Conservation (phyloP, 2,888 invertebrate genomes). For the Acronicta alni region DNA sequence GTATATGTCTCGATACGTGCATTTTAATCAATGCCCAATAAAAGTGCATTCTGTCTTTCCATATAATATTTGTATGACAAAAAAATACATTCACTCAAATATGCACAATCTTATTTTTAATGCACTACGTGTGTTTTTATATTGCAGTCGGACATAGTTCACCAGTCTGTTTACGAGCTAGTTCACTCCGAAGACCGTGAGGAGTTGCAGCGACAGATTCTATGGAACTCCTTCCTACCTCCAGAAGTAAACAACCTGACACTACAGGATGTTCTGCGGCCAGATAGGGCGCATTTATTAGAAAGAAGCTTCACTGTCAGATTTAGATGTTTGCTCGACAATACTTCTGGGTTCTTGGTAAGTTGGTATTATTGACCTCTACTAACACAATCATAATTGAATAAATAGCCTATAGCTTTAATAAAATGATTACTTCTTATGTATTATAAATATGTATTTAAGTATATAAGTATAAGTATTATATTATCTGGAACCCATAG, state of each 20-base stretch:
- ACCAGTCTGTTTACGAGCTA: slow-evolving; percentile 99
- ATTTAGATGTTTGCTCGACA: slow-evolving; percentile 99
- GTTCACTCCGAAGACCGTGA: slow-evolving; percentile 99
- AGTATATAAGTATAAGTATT: too few relatives aligned
- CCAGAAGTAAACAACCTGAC: slow-evolving; percentile 92
- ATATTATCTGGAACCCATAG: too few relatives aligned
- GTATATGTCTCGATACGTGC: too few relatives aligned
- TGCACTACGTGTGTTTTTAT: slow-evolving; percentile 13
- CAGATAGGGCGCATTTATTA: slow-evolving; percentile 96
- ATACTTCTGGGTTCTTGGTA: slow-evolving; percentile 99
- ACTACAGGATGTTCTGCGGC: slow-evolving; percentile 96
- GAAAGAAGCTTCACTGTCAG: slow-evolving; percentile 99
- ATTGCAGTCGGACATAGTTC: slow-evolving; percentile 99
- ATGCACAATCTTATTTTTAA: too few relatives aligned
- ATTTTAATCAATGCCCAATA: too few relatives aligned
- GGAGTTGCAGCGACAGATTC: slow-evolving; percentile 97
- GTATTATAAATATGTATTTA: too few relatives aligned
- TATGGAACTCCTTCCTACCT: slow-evolving; percentile 98
- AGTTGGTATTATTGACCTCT: slow-evolving; percentile 68
- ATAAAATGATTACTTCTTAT: too few relatives aligned
- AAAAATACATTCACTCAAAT: too few relatives aligned
- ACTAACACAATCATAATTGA: too few relatives aligned
- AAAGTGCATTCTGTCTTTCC: too few relatives aligned
- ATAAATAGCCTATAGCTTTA: too few relatives aligned
- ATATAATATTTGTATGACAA: too few relatives aligned